Base-by-base conservation (phyloP, 1,140 invertebrate species). In the Batillaria attramentaria region DNA sequence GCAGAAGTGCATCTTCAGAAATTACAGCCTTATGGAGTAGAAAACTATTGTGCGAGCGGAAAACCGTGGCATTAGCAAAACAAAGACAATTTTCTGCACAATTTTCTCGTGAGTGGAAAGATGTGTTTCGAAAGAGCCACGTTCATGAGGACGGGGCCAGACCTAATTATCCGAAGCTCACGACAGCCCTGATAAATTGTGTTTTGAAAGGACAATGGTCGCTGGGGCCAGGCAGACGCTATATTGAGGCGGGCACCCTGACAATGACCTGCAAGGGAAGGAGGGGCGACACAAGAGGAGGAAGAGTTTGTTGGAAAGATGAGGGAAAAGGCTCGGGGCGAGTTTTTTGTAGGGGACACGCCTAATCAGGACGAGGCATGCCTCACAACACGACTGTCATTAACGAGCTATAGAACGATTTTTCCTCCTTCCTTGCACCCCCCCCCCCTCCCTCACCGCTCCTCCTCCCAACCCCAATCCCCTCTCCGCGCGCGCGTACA, bases 41-140 rank as follows among this genome's bases (percentile, higher is more conserved):
- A 24, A 24, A 24, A n/a, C 4, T 8, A 6, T 5, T 4, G 6
- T 60, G 57, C 6, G 6, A n/a, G 6, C 31, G 24, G 8, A 24
- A 60, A 13, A 4, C 57, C 24, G 24, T n/a, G 57, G 57, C 57
- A 60, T 60, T 24, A 60, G 70, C 41, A 2, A 50, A 72, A 50
- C 70, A 41, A 50, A 50, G 70, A 66, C 57, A 60, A 60, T 60
- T 60, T 60, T 60, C 57, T n/a, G 24, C 57, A 60, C 57, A 60
- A 60, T 60, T 60, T 60, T 20, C 57, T 60, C 8, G 57, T 28
- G 31, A 60, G 57, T 60, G 57, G 70, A 50, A 28, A 31, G 28
- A 72, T 72, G 42, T 13, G 24, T 50, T 50, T 75, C 6, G 24
- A 65, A 43, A 3, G 57, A 60, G 24, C 57, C 31, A 60, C 57